Conservation (phyloP, 2,797 vertebrate species). For the Neosilurus hyrtlii region DNA sequence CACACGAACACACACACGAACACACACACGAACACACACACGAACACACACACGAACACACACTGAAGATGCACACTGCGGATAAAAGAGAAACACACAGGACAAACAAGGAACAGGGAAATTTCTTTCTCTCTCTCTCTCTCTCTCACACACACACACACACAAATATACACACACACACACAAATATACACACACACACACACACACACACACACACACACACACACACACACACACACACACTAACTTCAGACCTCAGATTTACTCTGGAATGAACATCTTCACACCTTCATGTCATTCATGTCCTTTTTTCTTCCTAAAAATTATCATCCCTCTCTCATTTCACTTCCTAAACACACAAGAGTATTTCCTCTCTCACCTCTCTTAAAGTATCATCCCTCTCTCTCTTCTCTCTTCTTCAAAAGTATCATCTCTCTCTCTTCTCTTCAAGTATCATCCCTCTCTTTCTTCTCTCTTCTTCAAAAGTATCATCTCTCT, state of each 20-base stretch:
- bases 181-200: neutral
- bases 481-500: neutral
- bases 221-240: neutral
- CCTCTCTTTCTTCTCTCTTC: neutral
- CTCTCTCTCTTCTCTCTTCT: neutral
- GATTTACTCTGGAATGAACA: neutral
- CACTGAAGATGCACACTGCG: constrained; percentile 7
- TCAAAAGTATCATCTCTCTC: neutral
- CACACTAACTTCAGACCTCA: too few species aligned
- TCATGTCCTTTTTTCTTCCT: neutral
- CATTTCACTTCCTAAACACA: neutral
- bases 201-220: neutral
- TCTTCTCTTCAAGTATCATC: neutral
- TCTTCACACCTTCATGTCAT: neutral
- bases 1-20: constrained; percentile 23
- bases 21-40: constrained; percentile 14
- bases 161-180: neutral
- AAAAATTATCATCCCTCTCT: neutral
- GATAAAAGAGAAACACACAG: neutral
- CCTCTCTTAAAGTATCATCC: neutral
- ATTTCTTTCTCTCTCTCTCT: neutral
- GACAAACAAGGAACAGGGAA: neutral
- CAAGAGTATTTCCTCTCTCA: neutral
- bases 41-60: constrained; percentile 11
- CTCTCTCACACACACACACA: neutral